phyloP scores from a whole-genome alignment of 2,113 vertebrate genomes.

The Sisor rabdophorus region DNA sequence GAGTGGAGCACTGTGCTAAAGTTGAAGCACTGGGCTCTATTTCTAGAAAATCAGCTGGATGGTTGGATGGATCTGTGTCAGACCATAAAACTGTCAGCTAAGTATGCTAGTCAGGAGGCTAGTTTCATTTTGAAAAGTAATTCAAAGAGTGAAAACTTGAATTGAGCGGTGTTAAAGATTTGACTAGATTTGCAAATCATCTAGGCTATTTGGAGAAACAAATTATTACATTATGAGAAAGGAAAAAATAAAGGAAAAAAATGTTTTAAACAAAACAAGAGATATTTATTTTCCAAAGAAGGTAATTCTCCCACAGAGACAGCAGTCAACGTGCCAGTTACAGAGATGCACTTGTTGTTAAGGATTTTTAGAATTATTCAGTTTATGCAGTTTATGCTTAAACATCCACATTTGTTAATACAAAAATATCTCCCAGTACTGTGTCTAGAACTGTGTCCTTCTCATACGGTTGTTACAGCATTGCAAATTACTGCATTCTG shows the following conservation, averaged over 20 bases:
- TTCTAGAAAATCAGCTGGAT: conserved; percentile 58
- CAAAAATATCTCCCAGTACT: background rate
- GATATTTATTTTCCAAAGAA: background rate
- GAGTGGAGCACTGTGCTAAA: conserved; percentile 53
- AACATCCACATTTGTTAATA: background rate
- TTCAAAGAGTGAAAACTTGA: background rate
- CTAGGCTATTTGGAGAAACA: background rate
- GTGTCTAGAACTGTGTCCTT: no score
- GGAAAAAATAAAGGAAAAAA: background rate
- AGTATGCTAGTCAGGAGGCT: background rate
- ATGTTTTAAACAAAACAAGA: background rate
- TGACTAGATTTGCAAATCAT: conserved; percentile 28
- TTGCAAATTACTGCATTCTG: no score
- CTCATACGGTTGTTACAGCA: no score
- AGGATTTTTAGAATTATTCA: background rate
- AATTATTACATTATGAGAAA: background rate
- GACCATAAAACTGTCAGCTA: conserved; percentile 53
- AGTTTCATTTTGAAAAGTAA: conserved; percentile 11
- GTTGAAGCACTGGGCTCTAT: conserved; percentile 57
- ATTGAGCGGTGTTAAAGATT: conserved; percentile 19
- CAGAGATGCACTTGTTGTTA: conserved; percentile 31
- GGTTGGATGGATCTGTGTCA: conserved; percentile 58
- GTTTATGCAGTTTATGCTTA: background rate
- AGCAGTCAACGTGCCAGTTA: conserved; percentile 48
- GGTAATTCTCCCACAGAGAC: conserved; percentile 33